phyloP scores from a whole-genome alignment of 2,113 vertebrate genomes.

The Ginglymostoma cirratum region DNA sequence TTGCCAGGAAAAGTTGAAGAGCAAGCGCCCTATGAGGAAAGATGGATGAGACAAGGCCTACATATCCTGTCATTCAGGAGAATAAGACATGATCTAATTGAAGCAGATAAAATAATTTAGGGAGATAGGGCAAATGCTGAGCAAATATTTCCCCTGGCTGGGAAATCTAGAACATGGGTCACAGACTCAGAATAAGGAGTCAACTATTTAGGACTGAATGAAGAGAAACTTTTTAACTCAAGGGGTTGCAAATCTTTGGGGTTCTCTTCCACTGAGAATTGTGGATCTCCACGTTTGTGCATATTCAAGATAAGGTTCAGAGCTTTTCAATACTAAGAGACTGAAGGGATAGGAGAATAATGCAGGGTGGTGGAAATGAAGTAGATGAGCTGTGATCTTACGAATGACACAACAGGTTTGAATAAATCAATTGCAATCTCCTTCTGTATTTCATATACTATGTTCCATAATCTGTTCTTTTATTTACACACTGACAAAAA shows the following conservation, averaged over 20 bases:
- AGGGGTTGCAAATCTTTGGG: not conserved
- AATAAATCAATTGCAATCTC: not conserved
- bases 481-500: not conserved
- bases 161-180: not conserved
- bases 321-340: not conserved
- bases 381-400: not conserved
- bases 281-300: not conserved
- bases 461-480: not conserved
- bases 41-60: not conserved
- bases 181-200: not conserved
- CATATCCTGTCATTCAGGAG: not conserved
- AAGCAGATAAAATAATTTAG: not conserved
- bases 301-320: not conserved
- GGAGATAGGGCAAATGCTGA: not conserved
- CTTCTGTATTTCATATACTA: not conserved
- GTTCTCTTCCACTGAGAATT: not conserved
- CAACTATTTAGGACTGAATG: not conserved
- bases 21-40: not conserved
- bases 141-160: not conserved
- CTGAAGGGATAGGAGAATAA: not conserved
- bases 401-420: not conserved
- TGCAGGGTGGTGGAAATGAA: not conserved
- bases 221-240: not conserved
- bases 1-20: no score
- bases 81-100: not conserved